These are phyloP conservation scores for Coenobita brevimanus DNA, from an alignment of 1,140 invertebrate species.

Conservation along the genomic window DNA sequence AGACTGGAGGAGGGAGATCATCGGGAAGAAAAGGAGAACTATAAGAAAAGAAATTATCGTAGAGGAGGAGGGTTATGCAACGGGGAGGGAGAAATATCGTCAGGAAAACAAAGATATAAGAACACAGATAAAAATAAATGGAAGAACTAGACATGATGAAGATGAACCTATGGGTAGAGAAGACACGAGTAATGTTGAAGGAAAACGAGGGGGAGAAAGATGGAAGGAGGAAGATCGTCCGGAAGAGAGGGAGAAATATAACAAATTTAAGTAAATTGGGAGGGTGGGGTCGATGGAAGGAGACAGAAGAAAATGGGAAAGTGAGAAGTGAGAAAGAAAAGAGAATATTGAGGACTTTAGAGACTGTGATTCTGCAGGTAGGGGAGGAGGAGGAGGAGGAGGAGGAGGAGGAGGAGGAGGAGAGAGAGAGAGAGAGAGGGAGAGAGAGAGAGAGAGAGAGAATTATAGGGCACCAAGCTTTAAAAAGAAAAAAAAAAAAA, in stretches of 20 bases:
- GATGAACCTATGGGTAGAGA: neutral
- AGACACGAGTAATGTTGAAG: neutral
- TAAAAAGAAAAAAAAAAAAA: no score
- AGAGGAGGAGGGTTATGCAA: neutral
- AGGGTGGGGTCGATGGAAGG: no score
- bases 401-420: neutral
- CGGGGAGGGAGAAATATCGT: no score
- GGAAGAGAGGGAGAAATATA: no score
- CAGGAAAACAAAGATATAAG: neutral
- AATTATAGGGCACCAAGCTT: no score
- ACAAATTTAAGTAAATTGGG: no score
- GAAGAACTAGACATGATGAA: neutral
- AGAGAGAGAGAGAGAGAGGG: neutral
- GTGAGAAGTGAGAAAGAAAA: neutral
- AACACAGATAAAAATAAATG: no score
- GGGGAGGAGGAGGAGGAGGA: neutral
- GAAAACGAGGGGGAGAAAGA: neutral
- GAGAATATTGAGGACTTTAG: neutral
- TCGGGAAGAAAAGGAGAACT: neutral
- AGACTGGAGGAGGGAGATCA: neutral
- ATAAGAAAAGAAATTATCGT: neutral
- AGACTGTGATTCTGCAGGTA: neutral
- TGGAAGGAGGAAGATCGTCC: no score
- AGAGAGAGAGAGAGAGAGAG: neutral
- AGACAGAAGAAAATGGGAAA: no score